Base-by-base conservation (phyloP, 2,113 vertebrate genomes). In the Origma solitaria region DNA sequence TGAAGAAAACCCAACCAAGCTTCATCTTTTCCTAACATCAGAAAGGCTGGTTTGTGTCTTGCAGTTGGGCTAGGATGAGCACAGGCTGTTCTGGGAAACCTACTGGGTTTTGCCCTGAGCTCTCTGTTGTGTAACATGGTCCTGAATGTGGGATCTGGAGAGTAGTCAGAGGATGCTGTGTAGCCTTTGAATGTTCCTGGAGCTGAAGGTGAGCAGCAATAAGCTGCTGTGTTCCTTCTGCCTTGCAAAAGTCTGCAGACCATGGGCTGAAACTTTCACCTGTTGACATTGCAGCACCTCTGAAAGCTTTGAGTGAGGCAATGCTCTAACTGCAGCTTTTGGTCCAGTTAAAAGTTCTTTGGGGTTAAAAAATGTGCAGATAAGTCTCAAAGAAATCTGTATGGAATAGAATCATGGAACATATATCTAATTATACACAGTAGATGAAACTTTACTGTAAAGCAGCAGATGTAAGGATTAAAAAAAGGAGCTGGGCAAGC, bases 401-500 rank as follows among this genome's bases (percentile, higher is more conserved):
- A 10, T 42, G 66, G 47, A 70, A 65, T 42, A 37, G 58, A 81
- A 60, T 66, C 40, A 51, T 71, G 68, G 91, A 90, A 91, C 31
- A 40, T 56, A 15, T 24, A 81, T 86, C 86, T 96, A 90, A 89
- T 94, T 96, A 94, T 90, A 83, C 22, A 71, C 49, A 75, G 60
- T 73, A 73, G 38, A 54, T 92, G 71, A 77, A 96, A 88, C 87
- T 93, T 92, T n/a, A 58, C 82, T 44, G 85, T 90, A 64, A 94
- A 93, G 71, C 44, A 94, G 80, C 90, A 92, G 90, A 94, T 93
- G 51, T 50, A 94, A 81, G 88, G 78, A 96, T 71, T 68, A 30
- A 77, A 95, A 93, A 92, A 91, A 91, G 31, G 50, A 85, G 13
- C 58, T 80, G 60, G 60, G 82, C 50, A 87, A 85, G 62, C 58